Percentiles rank a stretch among this genome's conserved stretches.
phyloP scores from a whole-genome alignment of 2,797 vertebrate genomes.

The Hemibagrus guttatus region DNA sequence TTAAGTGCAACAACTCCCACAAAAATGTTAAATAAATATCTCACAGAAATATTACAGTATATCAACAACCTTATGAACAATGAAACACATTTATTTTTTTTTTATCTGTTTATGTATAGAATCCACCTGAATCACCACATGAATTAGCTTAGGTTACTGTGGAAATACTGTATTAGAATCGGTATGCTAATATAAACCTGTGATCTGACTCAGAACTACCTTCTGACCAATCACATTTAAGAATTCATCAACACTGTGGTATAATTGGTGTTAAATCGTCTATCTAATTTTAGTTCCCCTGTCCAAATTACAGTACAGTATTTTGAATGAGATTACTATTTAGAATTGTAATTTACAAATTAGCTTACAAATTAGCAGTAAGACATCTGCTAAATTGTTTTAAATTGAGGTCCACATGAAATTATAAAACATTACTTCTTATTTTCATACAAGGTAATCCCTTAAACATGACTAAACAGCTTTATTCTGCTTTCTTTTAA shows the following conservation, averaged over 20 bases:
- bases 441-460: neutral
- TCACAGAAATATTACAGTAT: neutral
- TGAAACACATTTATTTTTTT: neutral
- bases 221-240: too few species aligned
- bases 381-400: neutral
- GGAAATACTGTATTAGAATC: neutral
- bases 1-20: neutral
- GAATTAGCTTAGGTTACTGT: neutral
- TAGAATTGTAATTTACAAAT: too few species aligned
- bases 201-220: neutral
- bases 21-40: neutral
- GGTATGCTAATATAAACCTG: neutral
- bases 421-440: neutral
- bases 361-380: neutral
- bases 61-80: neutral
- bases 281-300: neutral
- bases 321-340: neutral
- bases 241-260: neutral
- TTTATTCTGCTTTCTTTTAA: neutral
- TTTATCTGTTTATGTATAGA: too few species aligned
- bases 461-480: neutral
- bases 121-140: too few species aligned
- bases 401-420: neutral
- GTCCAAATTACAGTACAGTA: neutral
- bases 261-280: neutral